These are phyloP conservation scores for Ischnus inquisitorius DNA, from an alignment of 2,888 invertebrate species.

Conservation along the genomic window DNA sequence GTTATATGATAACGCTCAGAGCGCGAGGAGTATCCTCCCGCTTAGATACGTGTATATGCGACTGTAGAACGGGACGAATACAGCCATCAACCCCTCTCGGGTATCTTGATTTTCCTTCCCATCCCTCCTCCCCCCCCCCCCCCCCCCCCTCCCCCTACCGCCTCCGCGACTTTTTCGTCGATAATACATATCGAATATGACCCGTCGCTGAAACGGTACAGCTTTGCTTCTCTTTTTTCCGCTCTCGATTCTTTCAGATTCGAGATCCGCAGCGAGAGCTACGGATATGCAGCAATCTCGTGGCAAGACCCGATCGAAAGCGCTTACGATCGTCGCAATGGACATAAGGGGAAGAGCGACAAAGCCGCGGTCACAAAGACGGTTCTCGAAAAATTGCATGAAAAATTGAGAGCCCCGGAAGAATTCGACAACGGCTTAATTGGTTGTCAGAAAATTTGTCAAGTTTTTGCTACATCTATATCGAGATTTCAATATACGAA, in stretches of 20 bases:
- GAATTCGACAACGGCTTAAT: slow-evolving; percentile 38
- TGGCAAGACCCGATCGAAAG: background rate
- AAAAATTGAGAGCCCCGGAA: slow-evolving; percentile 29
- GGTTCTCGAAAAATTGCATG: background rate
- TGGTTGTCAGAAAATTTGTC: too few species aligned
- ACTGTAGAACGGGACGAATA: slow-evolving; percentile 1
- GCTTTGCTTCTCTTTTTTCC: background rate
- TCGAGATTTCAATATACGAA: too few species aligned
- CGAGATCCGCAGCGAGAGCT: background rate
- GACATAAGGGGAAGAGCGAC: background rate
- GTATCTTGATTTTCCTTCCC: background rate
- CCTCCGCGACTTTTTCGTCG: background rate
- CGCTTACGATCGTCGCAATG: slow-evolving; percentile 13
- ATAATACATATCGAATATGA: slow-evolving; percentile 14
- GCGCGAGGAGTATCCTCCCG: slow-evolving; percentile 42
- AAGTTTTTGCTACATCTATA: too few species aligned
- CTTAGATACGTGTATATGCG: slow-evolving; percentile 13
- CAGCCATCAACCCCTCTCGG: slow-evolving; percentile 4
- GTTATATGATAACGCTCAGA: slow-evolving; percentile 56
- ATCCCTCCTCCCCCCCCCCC: too few species aligned
- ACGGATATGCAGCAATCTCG: slow-evolving; percentile 13
- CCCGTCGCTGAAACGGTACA: slow-evolving; percentile 11
- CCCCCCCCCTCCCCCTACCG: too few species aligned
- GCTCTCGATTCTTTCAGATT: background rate
- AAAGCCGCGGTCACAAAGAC: background rate